Evolutionary conservation across 2,113 vertebrate genomes (phyloP).

Genomic region (Spilogale gracilis): DNA sequence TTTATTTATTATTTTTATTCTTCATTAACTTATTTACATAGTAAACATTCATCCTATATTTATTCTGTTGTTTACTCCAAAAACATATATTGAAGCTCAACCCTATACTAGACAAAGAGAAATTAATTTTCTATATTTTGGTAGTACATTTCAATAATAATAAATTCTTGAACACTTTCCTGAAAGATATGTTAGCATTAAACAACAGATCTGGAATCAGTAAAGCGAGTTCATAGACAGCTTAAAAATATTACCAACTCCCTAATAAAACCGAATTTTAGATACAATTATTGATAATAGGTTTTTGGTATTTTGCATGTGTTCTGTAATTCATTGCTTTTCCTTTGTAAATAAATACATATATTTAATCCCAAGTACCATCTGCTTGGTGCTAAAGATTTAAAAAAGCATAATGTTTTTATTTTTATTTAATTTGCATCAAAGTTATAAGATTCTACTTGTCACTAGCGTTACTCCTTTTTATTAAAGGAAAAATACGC

Average conservation of each 20-base stretch:
- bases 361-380: neutral
- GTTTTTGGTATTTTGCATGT: neutral
- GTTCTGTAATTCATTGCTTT: neutral
- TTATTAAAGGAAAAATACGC: neutral
- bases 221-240: neutral
- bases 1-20: neutral
- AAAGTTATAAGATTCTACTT: neutral
- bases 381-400: neutral
- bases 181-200: neutral
- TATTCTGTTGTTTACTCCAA: neutral
- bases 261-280: conserved; percentile 21
- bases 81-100: neutral
- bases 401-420: neutral
- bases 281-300: neutral
- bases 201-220: neutral
- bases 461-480: neutral
- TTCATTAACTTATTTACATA: neutral
- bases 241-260: neutral
- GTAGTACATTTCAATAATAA: neutral
- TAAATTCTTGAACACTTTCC: neutral
- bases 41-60: neutral
- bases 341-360: neutral
- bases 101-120: neutral
- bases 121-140: neutral
- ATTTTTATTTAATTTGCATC: conserved; percentile 4